Conservation (phyloP, 2,113 vertebrate species). For the Sinocyclocheilus grahami region DNA sequence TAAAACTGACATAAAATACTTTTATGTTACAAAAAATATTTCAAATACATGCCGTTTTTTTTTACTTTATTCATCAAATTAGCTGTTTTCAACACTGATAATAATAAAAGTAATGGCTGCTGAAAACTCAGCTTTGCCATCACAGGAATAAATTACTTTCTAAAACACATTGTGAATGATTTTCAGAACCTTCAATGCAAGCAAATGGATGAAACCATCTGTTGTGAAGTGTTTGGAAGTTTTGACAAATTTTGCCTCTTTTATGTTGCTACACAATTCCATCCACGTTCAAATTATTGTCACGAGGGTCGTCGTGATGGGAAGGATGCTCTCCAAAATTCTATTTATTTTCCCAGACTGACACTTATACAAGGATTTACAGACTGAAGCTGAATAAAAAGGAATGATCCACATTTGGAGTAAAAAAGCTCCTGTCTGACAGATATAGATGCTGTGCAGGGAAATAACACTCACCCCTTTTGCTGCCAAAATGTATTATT, state of each 20-base stretch:
- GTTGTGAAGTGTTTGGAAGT: not conserved
- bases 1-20: too few relatives aligned
- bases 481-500: conserved; percentile 42
- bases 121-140: not conserved
- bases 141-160: not conserved
- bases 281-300: not conserved
- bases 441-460: conserved; percentile 37
- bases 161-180: not conserved
- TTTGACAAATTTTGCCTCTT: not conserved
- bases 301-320: not conserved
- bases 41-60: too few relatives aligned
- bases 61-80: too few relatives aligned
- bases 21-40: too few relatives aligned
- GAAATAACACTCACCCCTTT: conserved; percentile 54
- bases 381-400: conserved; percentile 10
- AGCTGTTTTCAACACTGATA: too few relatives aligned
- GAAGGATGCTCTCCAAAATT: not conserved
- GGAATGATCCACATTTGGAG: conserved; percentile 9
- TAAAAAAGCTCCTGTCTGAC: conserved; percentile 27
- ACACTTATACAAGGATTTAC: not conserved
- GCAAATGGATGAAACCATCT: not conserved
- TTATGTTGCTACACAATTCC: not conserved
- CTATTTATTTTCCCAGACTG: conserved; percentile 6
- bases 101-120: too few relatives aligned
- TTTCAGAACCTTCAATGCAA: not conserved